Conservation (phyloP, 2,113 vertebrate genomes). For the Lanius collurio region DNA sequence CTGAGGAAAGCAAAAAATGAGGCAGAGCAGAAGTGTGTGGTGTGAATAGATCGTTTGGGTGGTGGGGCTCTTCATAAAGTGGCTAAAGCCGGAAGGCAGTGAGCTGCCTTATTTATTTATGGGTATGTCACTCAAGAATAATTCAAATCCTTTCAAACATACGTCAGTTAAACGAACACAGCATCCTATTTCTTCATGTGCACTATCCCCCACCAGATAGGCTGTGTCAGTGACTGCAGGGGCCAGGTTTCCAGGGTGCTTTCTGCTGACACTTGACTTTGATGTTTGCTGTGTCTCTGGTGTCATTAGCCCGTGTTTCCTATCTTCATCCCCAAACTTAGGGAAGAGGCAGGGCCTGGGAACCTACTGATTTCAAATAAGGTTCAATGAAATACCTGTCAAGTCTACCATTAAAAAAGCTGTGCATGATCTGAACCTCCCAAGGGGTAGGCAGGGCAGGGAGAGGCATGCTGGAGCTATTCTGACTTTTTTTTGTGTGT, state of each 20-base stretch:
- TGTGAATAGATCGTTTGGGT: background rate
- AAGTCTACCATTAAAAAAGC: background rate
- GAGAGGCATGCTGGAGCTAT: constrained; percentile 25
- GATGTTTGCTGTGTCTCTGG: background rate
- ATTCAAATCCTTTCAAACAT: background rate
- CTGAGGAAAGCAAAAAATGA: background rate
- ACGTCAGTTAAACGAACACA: background rate
- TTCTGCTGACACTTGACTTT: background rate
- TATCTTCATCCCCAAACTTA: constrained; percentile 8
- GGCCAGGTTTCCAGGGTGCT: background rate
- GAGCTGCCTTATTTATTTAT: background rate
- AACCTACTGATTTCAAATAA: background rate
- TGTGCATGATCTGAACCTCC: constrained; percentile 15
- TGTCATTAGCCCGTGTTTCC: constrained; percentile 44
- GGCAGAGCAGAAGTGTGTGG: background rate
- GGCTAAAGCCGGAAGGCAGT: background rate
- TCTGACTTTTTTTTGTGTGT: background rate
- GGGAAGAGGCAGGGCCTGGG: constrained; percentile 7
- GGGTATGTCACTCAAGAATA: background rate
- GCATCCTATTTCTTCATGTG: background rate
- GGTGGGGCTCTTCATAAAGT: background rate
- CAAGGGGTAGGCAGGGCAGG: constrained; percentile 13
- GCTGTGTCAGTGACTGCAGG: background rate
- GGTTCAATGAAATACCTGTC: constrained; percentile 41
- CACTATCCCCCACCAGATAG: background rate